A percentile compares a stretch with the other conserved stretches of the same genome.
These are phyloP conservation scores for Columba janthina DNA, from an alignment of 2,113 vertebrate species.

Conservation along the genomic window DNA sequence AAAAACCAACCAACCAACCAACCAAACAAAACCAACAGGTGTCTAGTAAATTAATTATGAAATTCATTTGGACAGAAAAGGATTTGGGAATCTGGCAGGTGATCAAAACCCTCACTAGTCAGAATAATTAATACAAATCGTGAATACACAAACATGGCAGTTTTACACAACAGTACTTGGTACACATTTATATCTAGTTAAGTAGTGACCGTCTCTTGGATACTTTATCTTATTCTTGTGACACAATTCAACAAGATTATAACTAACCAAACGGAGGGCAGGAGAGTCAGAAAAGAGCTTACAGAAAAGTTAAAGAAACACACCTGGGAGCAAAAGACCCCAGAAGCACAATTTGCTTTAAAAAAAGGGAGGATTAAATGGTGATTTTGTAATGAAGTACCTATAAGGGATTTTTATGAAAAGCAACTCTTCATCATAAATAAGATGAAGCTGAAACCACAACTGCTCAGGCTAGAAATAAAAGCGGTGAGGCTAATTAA, in stretches of 20 bases:
- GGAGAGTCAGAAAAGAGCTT: background rate
- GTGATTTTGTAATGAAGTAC: background rate
- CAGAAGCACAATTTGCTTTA: background rate
- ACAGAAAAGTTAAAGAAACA: background rate
- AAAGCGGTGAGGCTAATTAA: background rate
- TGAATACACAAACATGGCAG: background rate
- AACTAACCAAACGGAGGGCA: background rate
- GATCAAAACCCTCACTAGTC: background rate
- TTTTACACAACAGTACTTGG: background rate
- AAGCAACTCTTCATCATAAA: background rate
- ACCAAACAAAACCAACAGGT: accelerated
- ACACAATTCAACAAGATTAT: background rate
- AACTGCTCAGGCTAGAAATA: background rate
- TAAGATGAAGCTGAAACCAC: background rate
- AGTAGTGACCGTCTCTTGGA: background rate
- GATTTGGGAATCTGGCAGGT: background rate
- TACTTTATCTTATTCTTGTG: background rate
- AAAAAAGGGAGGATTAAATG: background rate
- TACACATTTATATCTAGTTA: background rate
- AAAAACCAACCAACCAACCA: too few relatives aligned
- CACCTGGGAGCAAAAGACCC: background rate
- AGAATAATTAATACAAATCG: background rate
- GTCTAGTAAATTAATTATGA: background rate
- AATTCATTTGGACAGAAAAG: background rate
- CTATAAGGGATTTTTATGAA: background rate